A percentile compares a stretch with the other conserved stretches of the same genome.
Evolutionary conservation across 2,797 vertebrate species (phyloP).

Genomic region (Acridotheres tristis): DNA sequence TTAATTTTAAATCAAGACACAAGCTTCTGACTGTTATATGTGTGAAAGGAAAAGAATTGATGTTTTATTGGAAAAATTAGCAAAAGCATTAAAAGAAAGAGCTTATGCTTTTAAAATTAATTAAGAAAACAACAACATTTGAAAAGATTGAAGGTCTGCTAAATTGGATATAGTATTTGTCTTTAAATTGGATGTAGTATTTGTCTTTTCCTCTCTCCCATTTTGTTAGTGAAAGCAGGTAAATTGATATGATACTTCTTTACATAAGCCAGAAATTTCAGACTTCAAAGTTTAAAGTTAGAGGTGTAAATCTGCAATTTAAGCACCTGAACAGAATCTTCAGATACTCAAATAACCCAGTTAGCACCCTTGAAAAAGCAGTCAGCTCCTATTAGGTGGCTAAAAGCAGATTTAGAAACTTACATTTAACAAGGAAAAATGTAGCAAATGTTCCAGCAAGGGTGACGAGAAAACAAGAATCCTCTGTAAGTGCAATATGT

Average conservation of each 20-base stretch:
- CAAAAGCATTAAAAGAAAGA: slow-evolving; percentile 7
- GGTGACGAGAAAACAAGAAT: neutral
- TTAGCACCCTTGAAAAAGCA: neutral
- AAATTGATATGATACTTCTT: neutral
- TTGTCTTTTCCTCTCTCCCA: fast-evolving
- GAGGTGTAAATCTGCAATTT: neutral
- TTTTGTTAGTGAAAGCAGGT: neutral
- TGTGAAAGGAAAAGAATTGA: slow-evolving; percentile 14
- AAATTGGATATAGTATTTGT: neutral
- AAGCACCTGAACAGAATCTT: neutral
- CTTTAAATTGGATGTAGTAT: neutral
- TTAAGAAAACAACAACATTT: slow-evolving; percentile 15
- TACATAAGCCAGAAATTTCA: neutral
- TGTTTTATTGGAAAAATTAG: slow-evolving; percentile 30
- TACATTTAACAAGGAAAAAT: neutral
- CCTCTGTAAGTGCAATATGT: neutral
- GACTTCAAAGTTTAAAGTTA: neutral
- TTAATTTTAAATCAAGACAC: slow-evolving; percentile 61
- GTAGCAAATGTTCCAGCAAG: neutral
- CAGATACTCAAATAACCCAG: neutral
- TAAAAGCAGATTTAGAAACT: neutral
- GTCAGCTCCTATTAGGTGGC: neutral
- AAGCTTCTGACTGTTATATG: slow-evolving; percentile 14
- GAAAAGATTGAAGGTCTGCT: neutral
- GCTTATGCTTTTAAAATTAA: slow-evolving; percentile 13